Conservation (phyloP, 2,113 vertebrate genomes). For the Petrocephalus zakoni region DNA sequence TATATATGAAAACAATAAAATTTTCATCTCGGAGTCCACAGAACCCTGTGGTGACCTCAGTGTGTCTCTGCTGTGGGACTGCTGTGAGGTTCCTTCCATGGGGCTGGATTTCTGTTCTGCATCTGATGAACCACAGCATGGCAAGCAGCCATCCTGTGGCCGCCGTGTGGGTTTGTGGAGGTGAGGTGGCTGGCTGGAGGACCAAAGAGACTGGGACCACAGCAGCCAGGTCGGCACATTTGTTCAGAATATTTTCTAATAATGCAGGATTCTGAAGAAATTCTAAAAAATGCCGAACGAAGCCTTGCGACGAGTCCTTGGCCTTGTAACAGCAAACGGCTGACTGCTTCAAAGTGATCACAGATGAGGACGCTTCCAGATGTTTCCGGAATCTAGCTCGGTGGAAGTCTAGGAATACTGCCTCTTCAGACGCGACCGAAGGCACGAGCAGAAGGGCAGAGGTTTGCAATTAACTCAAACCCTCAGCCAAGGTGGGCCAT, state of each 20-base stretch:
- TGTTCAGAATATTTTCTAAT: background rate
- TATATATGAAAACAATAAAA: background rate
- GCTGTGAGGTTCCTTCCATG: background rate
- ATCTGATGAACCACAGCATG: background rate
- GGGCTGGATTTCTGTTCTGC: background rate
- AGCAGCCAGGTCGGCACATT: background rate
- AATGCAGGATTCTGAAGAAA: background rate
- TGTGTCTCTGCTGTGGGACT: background rate
- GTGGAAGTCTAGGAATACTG: background rate
- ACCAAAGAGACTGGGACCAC: background rate
- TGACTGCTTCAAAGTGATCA: background rate
- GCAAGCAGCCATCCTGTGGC: background rate
- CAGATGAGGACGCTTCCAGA: background rate
- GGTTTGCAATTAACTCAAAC: background rate
- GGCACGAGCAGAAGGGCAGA: background rate
- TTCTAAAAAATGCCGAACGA: background rate
- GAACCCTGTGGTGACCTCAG: background rate
- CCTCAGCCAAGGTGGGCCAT: background rate
- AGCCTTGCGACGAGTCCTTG: background rate
- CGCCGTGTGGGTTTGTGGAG: background rate
- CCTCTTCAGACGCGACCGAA: background rate
- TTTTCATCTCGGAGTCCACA: background rate
- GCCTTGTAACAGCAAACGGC: background rate
- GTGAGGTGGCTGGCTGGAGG: background rate
- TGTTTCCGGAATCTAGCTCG: background rate